Base-by-base conservation (phyloP, 2,888 invertebrate genomes). In the Drosophila anomalata region DNA sequence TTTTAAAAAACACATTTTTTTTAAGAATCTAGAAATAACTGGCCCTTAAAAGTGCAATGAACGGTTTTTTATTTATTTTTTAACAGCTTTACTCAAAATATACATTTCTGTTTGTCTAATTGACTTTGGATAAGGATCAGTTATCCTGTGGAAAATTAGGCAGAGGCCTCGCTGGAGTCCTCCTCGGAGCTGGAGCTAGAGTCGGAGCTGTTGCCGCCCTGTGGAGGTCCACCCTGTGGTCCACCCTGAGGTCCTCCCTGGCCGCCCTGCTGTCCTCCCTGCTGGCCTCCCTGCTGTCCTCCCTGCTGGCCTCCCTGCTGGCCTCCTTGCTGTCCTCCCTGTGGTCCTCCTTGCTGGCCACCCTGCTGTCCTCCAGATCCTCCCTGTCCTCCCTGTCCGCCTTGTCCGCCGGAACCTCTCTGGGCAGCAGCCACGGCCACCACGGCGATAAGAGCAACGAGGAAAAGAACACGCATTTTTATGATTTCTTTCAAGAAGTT, bases 391-490 rank as follows among this genome's bases (percentile, higher is more conserved):
- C 52, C 33, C 9, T 29, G 17, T n/a, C 39, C 42, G 8, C 39
- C 48, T 1, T 24, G 56, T 31, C 55, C 33, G 0, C 31, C 36
- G 0, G 20, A 41, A 8, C 47, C 33, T 6, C 57, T 26, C 9
- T 26, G 26, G 0, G 63, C 41, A 2, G 42, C 31, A 5, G 41
- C 53, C 24, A 3, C 11, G 26, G 9, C 46, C 42, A 7, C 53
- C 31, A 4, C 2, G 48, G 61, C 61, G 41, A 62, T 39, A n/a
- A 62, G 48, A n/a, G 41, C 63, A 42, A 62, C 41, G 24, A 62
- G 63, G 50, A 62, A 42, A 48, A 62, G 31, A n/a, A 62, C 9
- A 31, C 61, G 61, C 61, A 62, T 62, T 31, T 48, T 61, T 22
- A 46, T 14, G 5, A 26, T 17, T 56, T 29, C 24, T 36, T 31